These are phyloP conservation scores for Eulemur albifrons DNA, from an alignment of 2,797 vertebrate species.

Conservation along the genomic window DNA sequence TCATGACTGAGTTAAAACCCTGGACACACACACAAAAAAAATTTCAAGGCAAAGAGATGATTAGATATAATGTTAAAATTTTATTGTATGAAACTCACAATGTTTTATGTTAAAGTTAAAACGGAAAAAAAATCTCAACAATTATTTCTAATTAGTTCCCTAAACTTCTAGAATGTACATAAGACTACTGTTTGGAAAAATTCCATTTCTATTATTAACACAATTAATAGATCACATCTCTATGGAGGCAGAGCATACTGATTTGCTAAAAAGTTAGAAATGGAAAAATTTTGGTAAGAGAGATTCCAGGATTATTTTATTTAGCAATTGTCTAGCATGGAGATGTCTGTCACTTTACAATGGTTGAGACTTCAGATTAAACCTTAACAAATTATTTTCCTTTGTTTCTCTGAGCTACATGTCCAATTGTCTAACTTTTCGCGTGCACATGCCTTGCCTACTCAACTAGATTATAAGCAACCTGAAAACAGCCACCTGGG, in stretches of 20 bases:
- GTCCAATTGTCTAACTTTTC: neutral
- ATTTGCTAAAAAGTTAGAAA: slow-evolving; percentile 21
- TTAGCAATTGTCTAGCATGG: neutral
- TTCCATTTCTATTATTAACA: neutral
- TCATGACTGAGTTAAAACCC: neutral
- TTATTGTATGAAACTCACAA: neutral
- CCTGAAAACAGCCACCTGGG: neutral
- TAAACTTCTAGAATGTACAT: neutral
- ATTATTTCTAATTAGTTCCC: neutral
- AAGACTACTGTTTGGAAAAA: neutral
- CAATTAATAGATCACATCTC: slow-evolving; percentile 6
- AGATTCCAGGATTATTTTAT: neutral
- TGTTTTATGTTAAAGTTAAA: neutral
- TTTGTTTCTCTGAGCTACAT: neutral
- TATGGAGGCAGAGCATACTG: neutral
- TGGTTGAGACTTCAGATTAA: neutral
- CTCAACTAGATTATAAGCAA: neutral
- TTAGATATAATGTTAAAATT: slow-evolving; percentile 28
- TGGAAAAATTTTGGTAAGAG: neutral
- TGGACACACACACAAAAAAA: neutral
- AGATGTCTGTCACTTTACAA: neutral
- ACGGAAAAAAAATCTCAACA: neutral
- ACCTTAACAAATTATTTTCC: neutral
- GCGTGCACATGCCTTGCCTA: neutral
- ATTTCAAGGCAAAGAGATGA: neutral